Conservation (phyloP, 2,888 invertebrate genomes). For the Lepas anatifera region DNA sequence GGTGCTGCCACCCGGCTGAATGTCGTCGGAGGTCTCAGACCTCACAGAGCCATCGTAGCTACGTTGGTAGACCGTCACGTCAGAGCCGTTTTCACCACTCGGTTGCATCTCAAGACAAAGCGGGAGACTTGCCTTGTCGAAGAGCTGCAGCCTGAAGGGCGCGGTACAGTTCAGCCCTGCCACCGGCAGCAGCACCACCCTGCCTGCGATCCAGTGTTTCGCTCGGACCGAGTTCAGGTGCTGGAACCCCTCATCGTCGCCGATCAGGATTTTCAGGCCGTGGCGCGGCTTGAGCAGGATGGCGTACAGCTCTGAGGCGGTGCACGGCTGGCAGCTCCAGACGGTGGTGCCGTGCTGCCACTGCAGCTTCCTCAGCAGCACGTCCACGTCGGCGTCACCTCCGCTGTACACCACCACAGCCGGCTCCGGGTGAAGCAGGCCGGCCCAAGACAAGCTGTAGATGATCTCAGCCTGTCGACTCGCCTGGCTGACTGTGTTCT, state of each 20-base stretch:
- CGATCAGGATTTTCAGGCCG: neutral
- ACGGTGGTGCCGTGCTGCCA: neutral
- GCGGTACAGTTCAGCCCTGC: neutral
- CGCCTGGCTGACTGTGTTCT: neutral
- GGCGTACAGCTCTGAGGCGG: neutral
- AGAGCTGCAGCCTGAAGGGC: neutral
- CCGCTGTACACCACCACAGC: neutral
- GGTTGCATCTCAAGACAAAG: neutral
- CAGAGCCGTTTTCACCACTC: too few species aligned
- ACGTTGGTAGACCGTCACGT: neutral
- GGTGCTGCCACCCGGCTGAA: neutral
- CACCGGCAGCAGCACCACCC: slow-evolving; percentile 12
- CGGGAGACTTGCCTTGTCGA: neutral
- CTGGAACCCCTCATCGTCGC: neutral
- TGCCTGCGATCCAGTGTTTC: neutral
- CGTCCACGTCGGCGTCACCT: neutral
- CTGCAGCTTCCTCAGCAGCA: neutral
- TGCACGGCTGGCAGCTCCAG: neutral
- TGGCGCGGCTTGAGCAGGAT: neutral
- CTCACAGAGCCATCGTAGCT: neutral
- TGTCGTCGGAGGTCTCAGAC: neutral
- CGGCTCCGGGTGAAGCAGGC: neutral
- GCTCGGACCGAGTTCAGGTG: neutral
- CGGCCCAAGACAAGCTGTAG: neutral
- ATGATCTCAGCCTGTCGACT: neutral